phyloP scores from a whole-genome alignment of 2,797 vertebrate genomes.

The Crocodylus rhombifer region DNA sequence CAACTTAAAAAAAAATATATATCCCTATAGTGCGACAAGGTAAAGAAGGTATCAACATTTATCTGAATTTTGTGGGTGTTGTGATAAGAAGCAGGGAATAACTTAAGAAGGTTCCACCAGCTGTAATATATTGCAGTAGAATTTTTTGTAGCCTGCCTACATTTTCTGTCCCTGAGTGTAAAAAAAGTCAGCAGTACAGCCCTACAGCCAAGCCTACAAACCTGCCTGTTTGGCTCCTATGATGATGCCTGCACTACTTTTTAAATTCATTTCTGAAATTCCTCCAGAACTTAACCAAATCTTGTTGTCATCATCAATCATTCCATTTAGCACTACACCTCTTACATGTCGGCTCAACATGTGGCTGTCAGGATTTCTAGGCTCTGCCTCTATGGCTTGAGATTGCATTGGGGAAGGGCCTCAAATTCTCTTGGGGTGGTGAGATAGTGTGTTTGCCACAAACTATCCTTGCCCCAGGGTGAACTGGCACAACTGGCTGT shows the following conservation, averaged over 20 bases:
- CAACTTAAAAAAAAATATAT: background rate
- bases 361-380: fast-evolving
- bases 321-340: background rate
- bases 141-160: background rate
- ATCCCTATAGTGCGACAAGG: background rate
- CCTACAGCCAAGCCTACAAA: constrained; percentile 7
- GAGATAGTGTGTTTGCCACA: no score
- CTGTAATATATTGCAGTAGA: constrained; percentile 53
- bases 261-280: background rate
- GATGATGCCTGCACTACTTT: background rate
- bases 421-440: no score
- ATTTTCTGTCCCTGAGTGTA: constrained; percentile 16
- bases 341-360: background rate
- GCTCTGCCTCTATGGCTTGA: background rate
- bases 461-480: background rate
- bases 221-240: background rate
- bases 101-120: constrained; percentile 46
- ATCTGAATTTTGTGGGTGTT: constrained; percentile 36
- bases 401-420: background rate
- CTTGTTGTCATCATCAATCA: background rate
- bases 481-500: background rate
- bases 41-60: constrained; percentile 22
- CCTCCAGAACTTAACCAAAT: background rate
- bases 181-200: background rate
- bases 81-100: constrained; percentile 34